Evolutionary conservation across 2,113 vertebrate species (phyloP), one percentile per base, ranked within the genome.

Genomic region (Cyanoliseus patagonus): DNA sequence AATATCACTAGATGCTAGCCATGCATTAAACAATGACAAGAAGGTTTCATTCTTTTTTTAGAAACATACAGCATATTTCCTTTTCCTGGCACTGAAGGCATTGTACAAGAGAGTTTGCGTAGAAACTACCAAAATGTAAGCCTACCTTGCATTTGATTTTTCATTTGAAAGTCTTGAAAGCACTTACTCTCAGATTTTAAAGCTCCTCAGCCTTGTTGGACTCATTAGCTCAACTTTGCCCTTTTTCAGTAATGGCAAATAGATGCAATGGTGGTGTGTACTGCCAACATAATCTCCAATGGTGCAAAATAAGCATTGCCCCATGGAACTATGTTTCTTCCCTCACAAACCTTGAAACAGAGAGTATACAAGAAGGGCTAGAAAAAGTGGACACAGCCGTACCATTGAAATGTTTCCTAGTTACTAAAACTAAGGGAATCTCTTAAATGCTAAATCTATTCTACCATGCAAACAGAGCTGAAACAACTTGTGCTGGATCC

Each of bases 401-500:
- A 76, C 73, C 59, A 84, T 66, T 94, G 89, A 96, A 96, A 88
- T 89, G 95, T 96, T 92, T 94, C 94, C 95, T 95, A 93, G 95
- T 77, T 97, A 97, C 96, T 94, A 92, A 88, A 93, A 94, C 94
- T 72, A 82, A 90, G 86, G 49, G 83, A 92, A 94, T 83, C 86
- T 95, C 83, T 86, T 95, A 89, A 95, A 92, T 87, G 83, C 92
- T 92, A 52, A 94, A 84, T 84, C 92, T 96, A 96, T 94, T 96
- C 92, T 95, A 87, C 62, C 41, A 44, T 91, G 92, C 88, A 96
- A 94, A 91, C 73, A 91, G 86, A 94, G 91, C 90, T 96, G 96
- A 96, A 97, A 95, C 89, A 96, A 94, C 94, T 96, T 96, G 96
- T 94, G 86, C 73, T 89, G 91, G 23, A 83, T 96, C 88, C 95